Base-by-base conservation (phyloP, 2,888 invertebrate genomes). In the Trichopoda pennipes region DNA sequence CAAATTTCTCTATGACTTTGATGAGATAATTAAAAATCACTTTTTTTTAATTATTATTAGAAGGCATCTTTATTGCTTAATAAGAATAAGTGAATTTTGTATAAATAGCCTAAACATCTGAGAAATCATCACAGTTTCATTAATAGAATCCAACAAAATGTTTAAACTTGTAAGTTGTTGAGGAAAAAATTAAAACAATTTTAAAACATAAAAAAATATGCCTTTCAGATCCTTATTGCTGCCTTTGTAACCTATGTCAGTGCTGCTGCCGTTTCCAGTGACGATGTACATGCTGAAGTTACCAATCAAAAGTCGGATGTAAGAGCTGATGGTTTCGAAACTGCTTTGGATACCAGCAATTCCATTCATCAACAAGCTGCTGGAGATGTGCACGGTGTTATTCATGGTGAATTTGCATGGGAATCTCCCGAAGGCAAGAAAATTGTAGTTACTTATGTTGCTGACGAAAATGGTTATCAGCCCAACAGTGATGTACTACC, bases 341-440 rank as follows among this genome's bases (percentile, higher is more conserved):
- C 75, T 8, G 69, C 28, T 14, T 68, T 87, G 47, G 87, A 86
- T 60, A 87, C 87, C 51, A 86, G 44, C 84, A 89, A 90, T 79
- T 85, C 86, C 66, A 87, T 88, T 14, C 60, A 42, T 0, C 84
- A 86, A 17, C 35, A 66, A 0, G 85, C 86, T 23, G 60, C 69
- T 21, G 88, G 89, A 19, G 88, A 90, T 84, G 86, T 69, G 10
- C 86, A 89, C n/a, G 89, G 88, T 74, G 87, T 87, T 56, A 86
- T 87, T 23, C 85, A 88, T 16, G 90, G 90, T 19, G 76, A 72
- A 17, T 89, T 81, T 47, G 77, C 76, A 58, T 90, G 87, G 86
- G 58, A 87, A 21, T 87, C 90, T 0, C 90, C 90, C 72, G 89
- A 90, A 76, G 90, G 90, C 14, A 83, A 85, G 28, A 86, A 86